Percentiles rank a stretch among this genome's conserved stretches.
Evolutionary conservation across 2,797 vertebrate genomes (phyloP).

Genomic region (Urophycis tenuis): DNA sequence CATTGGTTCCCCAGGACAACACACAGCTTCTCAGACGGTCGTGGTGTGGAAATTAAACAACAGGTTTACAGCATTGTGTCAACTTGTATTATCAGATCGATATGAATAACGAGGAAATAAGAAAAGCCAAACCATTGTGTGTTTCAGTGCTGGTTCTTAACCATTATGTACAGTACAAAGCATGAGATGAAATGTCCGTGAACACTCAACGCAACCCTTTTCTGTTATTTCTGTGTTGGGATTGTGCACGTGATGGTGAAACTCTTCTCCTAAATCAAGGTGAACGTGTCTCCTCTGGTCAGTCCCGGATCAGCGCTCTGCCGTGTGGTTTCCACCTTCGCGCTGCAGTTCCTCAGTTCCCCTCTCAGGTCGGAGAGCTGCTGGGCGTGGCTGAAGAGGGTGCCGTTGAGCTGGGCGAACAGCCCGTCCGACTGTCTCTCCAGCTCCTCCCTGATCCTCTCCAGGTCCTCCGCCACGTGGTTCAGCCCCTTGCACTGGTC

Average conservation of each 20-base stretch:
- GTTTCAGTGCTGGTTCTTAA: constrained; percentile 60
- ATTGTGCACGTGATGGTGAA: neutral
- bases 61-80: neutral
- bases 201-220: constrained; percentile 19
- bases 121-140: constrained; percentile 20
- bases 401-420: constrained; percentile 81
- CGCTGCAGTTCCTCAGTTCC: constrained; percentile 79
- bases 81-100: neutral
- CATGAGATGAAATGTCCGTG: neutral
- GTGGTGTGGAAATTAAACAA: neutral
- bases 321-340: constrained; percentile 61
- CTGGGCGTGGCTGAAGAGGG: constrained; percentile 79
- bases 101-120: neutral
- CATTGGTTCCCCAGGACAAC: constrained; percentile 11
- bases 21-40: too few relatives aligned
- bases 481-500: constrained; percentile 75
- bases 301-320: constrained; percentile 42
- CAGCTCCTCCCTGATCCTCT: constrained; percentile 73
- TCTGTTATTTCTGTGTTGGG: constrained; percentile 19
- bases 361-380: constrained; percentile 83
- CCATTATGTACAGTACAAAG: constrained; percentile 33
- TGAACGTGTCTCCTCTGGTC: constrained; percentile 56
- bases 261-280: constrained; percentile 32
- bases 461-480: constrained; percentile 72
- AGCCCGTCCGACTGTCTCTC: constrained; percentile 76